phyloP scores from a whole-genome alignment of 2,113 vertebrate species.

The Patagioenas fasciata region DNA sequence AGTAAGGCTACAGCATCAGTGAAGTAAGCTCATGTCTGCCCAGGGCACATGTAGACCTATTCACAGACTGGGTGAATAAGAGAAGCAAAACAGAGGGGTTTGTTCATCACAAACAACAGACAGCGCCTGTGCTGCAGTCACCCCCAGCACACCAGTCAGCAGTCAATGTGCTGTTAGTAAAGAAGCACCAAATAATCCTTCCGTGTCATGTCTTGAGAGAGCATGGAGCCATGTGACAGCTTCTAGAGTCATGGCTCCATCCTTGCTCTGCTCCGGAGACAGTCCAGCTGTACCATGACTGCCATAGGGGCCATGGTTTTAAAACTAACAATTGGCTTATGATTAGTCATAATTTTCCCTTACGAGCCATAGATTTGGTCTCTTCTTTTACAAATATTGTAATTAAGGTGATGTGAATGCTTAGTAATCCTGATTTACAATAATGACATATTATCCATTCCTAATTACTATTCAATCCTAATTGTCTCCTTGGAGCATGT shows the following conservation, averaged over 20 bases:
- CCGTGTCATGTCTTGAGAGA: fast-evolving
- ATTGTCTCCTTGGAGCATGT: neutral
- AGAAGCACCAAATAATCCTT: neutral
- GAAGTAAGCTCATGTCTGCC: neutral
- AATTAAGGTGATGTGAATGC: neutral
- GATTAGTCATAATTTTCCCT: neutral
- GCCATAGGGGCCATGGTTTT: neutral
- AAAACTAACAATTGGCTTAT: neutral
- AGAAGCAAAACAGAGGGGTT: neutral
- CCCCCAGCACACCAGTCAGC: neutral
- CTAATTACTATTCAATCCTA: constrained; percentile 1
- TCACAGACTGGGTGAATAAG: neutral
- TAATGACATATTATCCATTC: neutral
- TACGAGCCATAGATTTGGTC: neutral
- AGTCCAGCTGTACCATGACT: neutral
- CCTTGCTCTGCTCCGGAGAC: neutral
- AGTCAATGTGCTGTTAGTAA: neutral
- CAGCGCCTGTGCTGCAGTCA: neutral
- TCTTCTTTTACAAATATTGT: neutral
- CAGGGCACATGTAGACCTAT: fast-evolving
- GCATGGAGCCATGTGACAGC: neutral
- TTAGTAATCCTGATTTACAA: constrained; percentile 2
- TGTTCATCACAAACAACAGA: neutral
- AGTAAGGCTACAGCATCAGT: neutral
- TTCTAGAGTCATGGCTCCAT: neutral